Evolutionary conservation across 1,140 invertebrate species (phyloP), one percentile per base, ranked within the genome.

Genomic region (Drosophila carrolli): DNA sequence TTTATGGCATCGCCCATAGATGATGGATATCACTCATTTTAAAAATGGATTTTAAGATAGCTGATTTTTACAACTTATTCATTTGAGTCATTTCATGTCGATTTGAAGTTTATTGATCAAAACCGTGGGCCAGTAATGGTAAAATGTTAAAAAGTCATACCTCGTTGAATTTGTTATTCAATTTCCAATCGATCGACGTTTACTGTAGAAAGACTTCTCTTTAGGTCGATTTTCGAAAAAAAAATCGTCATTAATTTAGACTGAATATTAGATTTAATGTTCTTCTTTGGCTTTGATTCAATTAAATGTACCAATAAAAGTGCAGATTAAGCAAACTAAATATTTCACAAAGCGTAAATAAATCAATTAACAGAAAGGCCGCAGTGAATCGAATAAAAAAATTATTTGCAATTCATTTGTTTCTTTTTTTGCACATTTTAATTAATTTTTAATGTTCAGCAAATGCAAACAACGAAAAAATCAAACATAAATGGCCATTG

Each of bases 321-420:
- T 40, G 41, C 19, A 32, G 40, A 29, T 68, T 48, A 48, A 68
- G 67, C 67, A 54, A 65, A 80, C 60, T 60, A 63, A 71, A 65
- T 68, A 71, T 71, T 70, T 59, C 75, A 57, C 78, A 76, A 59
- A 48, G 77, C 65, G 55, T 80, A 5, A 80, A 80, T 9, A 43
- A 41, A 72, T 76, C 63, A 81, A 65, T 81, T 81, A 72, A 72
- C 23, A 50, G 43, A 35, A 48, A 41, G 43, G 13, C 53, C 44
- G 66, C 44, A 41, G 19, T 23, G 13, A 14, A 35, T 16, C 35
- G 57, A 71, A 71, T 57, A 71, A 10, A 27, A 40, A 35, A 16
- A 2, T 6, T 8, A 48, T 70, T 71, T 70, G 67, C 51, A 14
- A 57, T 71, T 57, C 43, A 19, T 57, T 57, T 55, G 13, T 57